Evolutionary conservation across 1,140 invertebrate species (phyloP).

Genomic region (Pachypeltis micranthus): DNA sequence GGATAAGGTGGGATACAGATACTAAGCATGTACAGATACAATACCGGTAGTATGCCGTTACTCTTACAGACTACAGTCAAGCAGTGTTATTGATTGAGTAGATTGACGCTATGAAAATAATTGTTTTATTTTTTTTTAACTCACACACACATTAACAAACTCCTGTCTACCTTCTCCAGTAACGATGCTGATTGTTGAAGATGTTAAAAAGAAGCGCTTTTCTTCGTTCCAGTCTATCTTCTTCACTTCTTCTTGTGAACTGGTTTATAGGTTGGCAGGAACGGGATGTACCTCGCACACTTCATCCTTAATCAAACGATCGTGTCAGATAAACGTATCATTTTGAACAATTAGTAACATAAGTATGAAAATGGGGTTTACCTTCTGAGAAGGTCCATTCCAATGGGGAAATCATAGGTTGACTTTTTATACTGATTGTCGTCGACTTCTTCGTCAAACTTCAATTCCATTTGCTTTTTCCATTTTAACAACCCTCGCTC

Average conservation of each 20-base stretch:
- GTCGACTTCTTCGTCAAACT: conserved; percentile 31
- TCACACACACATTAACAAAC: no score
- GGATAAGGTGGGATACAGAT: no score
- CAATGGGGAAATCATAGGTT: conserved; percentile 61
- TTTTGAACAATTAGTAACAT: conserved; percentile 1
- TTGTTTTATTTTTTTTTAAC: no score
- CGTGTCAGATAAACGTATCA: not conserved
- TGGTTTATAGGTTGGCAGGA: conserved; percentile 19
- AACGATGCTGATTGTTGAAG: no score
- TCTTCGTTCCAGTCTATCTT: no score
- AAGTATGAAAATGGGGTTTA: conserved; percentile 23
- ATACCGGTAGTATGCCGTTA: no score
- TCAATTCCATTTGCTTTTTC: conserved; percentile 55
- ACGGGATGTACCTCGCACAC: conserved; percentile 39
- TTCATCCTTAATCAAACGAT: conserved; percentile 40
- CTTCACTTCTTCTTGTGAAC: not conserved
- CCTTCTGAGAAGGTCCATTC: conserved; percentile 50
- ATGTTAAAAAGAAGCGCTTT: no score
- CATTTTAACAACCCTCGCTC: conserved; percentile 57
- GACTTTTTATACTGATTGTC: conserved; percentile 35
- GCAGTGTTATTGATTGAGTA: no score
- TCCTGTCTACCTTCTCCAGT: no score
- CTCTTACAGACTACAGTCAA: no score
- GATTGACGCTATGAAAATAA: no score
- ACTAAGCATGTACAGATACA: no score